phyloP scores from a whole-genome alignment of 2,113 vertebrate species.

The Microcebus ravelobensis region DNA sequence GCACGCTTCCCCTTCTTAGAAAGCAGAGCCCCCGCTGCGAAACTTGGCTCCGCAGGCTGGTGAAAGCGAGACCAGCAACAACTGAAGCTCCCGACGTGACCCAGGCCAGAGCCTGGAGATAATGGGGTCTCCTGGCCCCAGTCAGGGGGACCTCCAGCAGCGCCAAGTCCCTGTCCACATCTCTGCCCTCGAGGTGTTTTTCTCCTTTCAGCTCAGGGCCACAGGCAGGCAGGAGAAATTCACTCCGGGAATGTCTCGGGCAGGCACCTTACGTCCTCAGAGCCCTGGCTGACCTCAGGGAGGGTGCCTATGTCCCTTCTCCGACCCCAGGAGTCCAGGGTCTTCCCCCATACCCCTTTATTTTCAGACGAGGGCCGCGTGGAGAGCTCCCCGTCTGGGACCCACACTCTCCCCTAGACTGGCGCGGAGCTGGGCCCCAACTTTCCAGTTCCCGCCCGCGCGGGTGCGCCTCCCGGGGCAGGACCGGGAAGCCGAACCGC shows the following conservation, averaged over 20 bases:
- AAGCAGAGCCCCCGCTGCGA: background rate
- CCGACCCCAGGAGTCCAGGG: background rate
- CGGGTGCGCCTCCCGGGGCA: background rate
- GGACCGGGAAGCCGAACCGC: background rate
- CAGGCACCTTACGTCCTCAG: background rate
- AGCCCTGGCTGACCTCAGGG: background rate
- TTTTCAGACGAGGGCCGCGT: background rate
- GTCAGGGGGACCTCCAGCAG: background rate
- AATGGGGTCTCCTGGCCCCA: background rate
- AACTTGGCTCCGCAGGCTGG: background rate
- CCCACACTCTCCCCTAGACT: background rate
- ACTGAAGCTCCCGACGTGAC: background rate
- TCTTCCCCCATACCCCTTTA: background rate
- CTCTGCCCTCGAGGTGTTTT: background rate
- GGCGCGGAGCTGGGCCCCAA: background rate
- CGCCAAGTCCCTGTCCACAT: accelerated
- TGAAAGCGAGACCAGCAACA: accelerated
- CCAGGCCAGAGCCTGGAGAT: background rate
- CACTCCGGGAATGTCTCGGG: background rate
- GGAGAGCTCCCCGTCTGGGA: background rate
- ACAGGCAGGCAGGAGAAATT: background rate
- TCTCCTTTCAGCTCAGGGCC: background rate
- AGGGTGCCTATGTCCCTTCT: background rate
- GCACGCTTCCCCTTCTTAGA: background rate
- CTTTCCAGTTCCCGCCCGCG: background rate